Conservation (phyloP, 2,113 vertebrate genomes). For the Myotis brandtii region DNA sequence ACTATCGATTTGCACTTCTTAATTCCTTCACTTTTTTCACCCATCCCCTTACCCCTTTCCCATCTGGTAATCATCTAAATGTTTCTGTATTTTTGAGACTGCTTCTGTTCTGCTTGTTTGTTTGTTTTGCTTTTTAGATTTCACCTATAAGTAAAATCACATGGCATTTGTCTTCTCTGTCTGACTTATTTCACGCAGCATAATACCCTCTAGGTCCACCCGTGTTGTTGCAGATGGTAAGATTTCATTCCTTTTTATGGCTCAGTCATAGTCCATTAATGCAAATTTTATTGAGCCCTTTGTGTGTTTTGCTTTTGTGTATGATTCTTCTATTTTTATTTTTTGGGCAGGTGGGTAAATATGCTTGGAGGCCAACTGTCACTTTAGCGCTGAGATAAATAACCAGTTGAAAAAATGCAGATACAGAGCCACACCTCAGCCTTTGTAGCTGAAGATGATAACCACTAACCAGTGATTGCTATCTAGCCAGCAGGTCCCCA, state of each 20-base stretch:
- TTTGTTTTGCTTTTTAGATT: not conserved
- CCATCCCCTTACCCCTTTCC: too few relatives aligned
- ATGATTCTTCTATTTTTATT: slow-evolving; percentile 35
- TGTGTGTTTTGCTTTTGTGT: slow-evolving; percentile 45
- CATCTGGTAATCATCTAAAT: not conserved
- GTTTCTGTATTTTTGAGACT: not conserved
- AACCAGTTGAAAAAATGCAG: not conserved
- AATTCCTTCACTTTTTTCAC: not conserved
- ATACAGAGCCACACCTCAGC: slow-evolving; percentile 9
- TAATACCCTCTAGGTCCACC: not conserved
- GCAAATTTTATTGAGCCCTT: slow-evolving; percentile 42
- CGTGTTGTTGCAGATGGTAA: not conserved
- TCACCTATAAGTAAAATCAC: not conserved
- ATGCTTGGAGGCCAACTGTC: slow-evolving; percentile 26
- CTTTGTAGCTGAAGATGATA: slow-evolving; percentile 49
- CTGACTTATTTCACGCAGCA: not conserved
- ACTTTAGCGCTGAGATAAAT: slow-evolving; percentile 26
- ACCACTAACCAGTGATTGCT: not conserved
- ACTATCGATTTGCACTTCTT: not conserved
- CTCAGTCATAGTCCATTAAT: not conserved
- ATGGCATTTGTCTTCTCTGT: not conserved
- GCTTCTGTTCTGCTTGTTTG: not conserved
- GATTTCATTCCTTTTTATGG: not conserved
- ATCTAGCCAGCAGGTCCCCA: not conserved
- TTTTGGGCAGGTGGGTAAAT: slow-evolving; percentile 56